Percentiles rank a stretch among this genome's conserved stretches.
These are phyloP conservation scores for Antitype chi DNA, from an alignment of 2,888 invertebrate species.

Conservation along the genomic window DNA sequence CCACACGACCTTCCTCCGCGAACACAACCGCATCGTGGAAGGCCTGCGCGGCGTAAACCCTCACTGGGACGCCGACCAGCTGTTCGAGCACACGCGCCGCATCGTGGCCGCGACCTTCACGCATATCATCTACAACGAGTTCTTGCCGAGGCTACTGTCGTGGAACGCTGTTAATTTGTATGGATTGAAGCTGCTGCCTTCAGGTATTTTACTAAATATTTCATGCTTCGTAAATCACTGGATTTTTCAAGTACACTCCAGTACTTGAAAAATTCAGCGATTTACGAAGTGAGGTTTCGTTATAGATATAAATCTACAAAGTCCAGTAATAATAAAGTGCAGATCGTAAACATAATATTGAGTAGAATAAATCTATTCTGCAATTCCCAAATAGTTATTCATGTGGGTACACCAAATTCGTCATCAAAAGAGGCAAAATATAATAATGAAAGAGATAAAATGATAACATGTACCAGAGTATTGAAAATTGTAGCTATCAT, in stretches of 20 bases:
- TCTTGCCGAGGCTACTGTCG: slow-evolving; percentile 96
- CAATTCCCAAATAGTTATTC: too few species aligned
- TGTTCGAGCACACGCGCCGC: slow-evolving; percentile 95
- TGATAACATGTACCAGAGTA: too few species aligned
- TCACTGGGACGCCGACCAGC: slow-evolving; percentile 96
- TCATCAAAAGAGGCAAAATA: too few species aligned
- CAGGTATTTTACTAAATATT: slow-evolving; percentile 82
- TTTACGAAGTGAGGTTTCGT: too few species aligned
- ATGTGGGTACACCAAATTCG: too few species aligned
- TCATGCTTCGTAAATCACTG: background rate
- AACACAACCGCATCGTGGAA: slow-evolving; percentile 96
- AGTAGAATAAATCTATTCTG: too few species aligned
- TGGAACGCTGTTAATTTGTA: slow-evolving; percentile 97
- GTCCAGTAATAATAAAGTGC: too few species aligned
- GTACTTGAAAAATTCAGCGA: too few species aligned
- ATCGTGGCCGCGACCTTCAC: slow-evolving; percentile 95
- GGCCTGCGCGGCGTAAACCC: slow-evolving; percentile 95
- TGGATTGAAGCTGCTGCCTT: slow-evolving; percentile 95
- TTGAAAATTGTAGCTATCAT: too few species aligned
- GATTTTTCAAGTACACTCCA: background rate
- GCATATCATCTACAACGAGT: slow-evolving; percentile 96
- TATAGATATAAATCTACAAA: too few species aligned
- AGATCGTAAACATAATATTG: too few species aligned
- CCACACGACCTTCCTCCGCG: slow-evolving; percentile 96
- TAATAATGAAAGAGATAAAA: too few species aligned